phyloP scores from a whole-genome alignment of 2,113 vertebrate species.

The Corapipo altera region DNA sequence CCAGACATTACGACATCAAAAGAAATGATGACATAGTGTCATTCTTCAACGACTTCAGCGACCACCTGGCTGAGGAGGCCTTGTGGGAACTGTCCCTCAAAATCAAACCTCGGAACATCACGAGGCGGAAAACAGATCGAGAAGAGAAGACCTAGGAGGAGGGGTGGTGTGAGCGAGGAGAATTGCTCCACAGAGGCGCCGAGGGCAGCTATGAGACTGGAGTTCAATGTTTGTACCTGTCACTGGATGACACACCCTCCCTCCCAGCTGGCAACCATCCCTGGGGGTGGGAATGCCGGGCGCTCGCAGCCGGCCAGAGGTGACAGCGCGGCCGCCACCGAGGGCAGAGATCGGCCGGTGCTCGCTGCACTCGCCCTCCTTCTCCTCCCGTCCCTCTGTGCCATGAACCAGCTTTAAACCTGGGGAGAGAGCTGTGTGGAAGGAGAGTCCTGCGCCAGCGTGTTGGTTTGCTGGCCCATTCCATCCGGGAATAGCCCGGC shows the following conservation, averaged over 20 bases:
- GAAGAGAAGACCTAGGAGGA: constrained; percentile 92
- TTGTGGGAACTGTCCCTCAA: constrained; percentile 98
- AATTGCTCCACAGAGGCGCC: constrained; percentile 4
- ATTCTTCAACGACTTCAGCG: constrained; percentile 98
- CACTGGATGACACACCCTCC: constrained; percentile 24
- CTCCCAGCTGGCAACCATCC: not conserved
- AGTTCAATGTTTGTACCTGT: constrained; percentile 54
- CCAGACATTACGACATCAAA: constrained; percentile 94
- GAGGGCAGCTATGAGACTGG: constrained; percentile 60
- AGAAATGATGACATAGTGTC: constrained; percentile 94
- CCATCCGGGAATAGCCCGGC: not conserved
- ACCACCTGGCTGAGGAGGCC: constrained; percentile 97
- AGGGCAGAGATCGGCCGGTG: not conserved
- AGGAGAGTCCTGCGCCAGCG: not conserved
- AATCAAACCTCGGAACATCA: constrained; percentile 95
- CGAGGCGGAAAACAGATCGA: constrained; percentile 89
- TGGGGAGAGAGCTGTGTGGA: not conserved
- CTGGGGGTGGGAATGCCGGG: not conserved
- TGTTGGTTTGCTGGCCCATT: not conserved
- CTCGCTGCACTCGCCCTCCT: constrained; percentile 8
- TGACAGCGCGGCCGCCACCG: not conserved
- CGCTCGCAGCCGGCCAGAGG: not conserved
- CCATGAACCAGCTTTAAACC: constrained; percentile 6
- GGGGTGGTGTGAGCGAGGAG: constrained; percentile 27
- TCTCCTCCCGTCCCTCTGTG: constrained; percentile 13